These are phyloP conservation scores for Discoglossus pictus DNA, from an alignment of 2,797 vertebrate genomes.

Conservation along the genomic window DNA sequence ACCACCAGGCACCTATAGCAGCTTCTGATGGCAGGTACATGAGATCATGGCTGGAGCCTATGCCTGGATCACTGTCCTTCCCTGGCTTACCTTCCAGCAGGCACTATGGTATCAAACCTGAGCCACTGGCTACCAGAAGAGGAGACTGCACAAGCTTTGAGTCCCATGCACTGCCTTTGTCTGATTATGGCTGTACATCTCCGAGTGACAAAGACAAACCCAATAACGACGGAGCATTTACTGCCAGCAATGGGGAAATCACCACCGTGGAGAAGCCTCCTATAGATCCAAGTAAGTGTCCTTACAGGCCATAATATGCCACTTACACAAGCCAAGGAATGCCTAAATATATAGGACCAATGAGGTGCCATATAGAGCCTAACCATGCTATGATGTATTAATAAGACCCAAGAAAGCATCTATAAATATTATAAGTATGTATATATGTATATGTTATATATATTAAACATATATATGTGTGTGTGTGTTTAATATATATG, in stretches of 20 bases:
- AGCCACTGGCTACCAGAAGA: conserved; percentile 84
- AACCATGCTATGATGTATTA: no score
- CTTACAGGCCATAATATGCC: no score
- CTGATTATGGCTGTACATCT: conserved; percentile 87
- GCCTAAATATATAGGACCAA: background rate
- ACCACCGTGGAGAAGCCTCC: conserved; percentile 77
- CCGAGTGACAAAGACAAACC: conserved; percentile 84
- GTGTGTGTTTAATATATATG: no score
- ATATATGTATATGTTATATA: no score
- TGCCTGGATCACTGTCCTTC: conserved; percentile 88
- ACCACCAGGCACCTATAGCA: conserved; percentile 81
- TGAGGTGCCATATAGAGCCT: no score
- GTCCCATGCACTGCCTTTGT: conserved; percentile 87
- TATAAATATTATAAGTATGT: no score
- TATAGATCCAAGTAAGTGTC: conserved; percentile 86
- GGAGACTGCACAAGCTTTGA: conserved; percentile 91
- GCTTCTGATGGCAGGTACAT: conserved; percentile 92
- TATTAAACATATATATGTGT: no score
- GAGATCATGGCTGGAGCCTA: conserved; percentile 92
- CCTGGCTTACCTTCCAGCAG: conserved; percentile 88
- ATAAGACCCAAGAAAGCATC: no score
- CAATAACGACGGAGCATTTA: conserved; percentile 77
- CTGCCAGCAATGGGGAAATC: conserved; percentile 77
- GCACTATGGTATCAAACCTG: conserved; percentile 94
- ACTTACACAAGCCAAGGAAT: no score